Conservation (phyloP, 2,113 vertebrate genomes). For the Phodopus roborovskii region DNA sequence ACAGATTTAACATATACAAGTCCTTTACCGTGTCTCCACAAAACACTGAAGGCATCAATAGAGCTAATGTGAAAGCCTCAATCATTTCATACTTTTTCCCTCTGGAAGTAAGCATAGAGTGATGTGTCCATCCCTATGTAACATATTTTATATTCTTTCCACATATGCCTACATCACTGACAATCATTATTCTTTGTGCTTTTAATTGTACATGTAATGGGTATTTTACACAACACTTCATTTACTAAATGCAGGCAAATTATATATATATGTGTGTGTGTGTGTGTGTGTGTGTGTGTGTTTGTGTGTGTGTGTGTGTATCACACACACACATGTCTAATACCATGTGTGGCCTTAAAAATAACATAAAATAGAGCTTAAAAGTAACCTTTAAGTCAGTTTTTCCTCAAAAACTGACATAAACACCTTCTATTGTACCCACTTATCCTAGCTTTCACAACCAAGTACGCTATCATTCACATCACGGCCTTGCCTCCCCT, state of each 20-base stretch:
- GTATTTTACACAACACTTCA: background rate
- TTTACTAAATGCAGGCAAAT: background rate
- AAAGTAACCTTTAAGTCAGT: background rate
- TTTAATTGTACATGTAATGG: background rate
- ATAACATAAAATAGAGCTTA: background rate
- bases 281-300: too few relatives aligned
- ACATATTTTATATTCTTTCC: background rate
- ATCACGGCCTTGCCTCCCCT: background rate
- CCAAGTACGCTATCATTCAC: background rate
- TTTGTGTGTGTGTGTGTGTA: too few relatives aligned
- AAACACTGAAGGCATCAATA: slow-evolving; percentile 7
- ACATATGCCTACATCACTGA: background rate
- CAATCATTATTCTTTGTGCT: background rate
- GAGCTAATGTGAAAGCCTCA: background rate
- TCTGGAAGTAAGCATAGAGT: background rate
- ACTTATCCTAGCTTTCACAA: background rate
- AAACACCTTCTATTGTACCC: background rate
- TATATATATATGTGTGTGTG: background rate
- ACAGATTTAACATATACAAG: background rate
- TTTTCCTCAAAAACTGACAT: slow-evolving; percentile 3
- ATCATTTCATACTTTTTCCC: background rate
- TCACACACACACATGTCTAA: too few relatives aligned
- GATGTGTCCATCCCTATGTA: background rate
- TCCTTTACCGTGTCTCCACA: background rate
- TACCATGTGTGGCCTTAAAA: background rate